Conservation (phyloP, 2,797 vertebrate genomes). For the Trachops cirrhosus region DNA sequence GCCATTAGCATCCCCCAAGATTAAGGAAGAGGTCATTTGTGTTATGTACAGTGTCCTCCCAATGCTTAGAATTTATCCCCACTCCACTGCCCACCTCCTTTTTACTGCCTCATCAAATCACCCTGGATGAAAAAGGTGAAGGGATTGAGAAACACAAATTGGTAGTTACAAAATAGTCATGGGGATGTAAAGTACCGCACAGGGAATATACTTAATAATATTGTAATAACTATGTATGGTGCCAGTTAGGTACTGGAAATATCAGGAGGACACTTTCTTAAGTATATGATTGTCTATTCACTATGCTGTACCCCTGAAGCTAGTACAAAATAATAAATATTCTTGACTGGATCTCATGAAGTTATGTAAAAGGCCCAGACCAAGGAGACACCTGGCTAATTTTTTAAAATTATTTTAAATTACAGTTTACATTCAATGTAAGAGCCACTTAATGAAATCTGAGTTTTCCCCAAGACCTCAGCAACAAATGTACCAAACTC, state of each 20-base stretch:
- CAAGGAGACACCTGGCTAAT: not conserved
- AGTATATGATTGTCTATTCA: too few relatives aligned
- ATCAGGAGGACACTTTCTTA: not conserved
- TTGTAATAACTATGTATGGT: not conserved
- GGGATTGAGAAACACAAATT: not conserved
- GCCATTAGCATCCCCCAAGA: not conserved
- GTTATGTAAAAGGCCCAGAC: not conserved
- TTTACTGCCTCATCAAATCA: not conserved
- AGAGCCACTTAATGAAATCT: not conserved
- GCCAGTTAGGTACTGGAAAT: not conserved
- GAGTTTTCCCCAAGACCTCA: not conserved
- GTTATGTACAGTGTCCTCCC: not conserved
- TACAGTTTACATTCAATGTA: not conserved
- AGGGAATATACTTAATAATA: not conserved
- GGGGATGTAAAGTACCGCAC: not conserved
- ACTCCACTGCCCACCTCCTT: not conserved
- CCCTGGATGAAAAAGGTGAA: not conserved
- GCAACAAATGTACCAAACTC: not conserved
- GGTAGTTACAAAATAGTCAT: not conserved
- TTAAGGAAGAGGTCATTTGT: fast-evolving
- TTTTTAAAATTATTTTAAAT: not conserved
- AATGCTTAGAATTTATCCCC: not conserved
- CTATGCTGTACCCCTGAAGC: not conserved
- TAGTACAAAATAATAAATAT: not conserved
- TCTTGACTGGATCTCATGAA: not conserved